Evolutionary conservation across 2,797 vertebrate genomes (phyloP).

Genomic region (Muraenolepis orangiensis): DNA sequence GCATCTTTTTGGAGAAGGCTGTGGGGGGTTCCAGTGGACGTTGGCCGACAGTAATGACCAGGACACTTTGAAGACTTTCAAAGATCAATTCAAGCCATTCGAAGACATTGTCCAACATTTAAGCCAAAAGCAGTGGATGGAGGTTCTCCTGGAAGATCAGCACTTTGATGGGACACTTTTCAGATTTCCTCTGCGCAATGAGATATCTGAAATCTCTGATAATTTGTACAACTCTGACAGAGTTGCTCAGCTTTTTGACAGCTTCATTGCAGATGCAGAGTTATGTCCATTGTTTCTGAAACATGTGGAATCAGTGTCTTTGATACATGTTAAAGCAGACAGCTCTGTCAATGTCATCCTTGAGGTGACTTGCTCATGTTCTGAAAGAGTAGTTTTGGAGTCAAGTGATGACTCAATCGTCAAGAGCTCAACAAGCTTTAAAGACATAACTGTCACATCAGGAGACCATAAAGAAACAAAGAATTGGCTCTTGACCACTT

Average conservation of each 20-base stretch:
- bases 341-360: constrained; percentile 61
- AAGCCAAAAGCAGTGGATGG: constrained; percentile 53
- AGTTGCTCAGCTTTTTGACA: constrained; percentile 73
- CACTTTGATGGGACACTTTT: constrained; percentile 80
- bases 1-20: constrained; percentile 66
- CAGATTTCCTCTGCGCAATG: constrained; percentile 76
- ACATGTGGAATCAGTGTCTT: constrained; percentile 66
- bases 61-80: constrained; percentile 52
- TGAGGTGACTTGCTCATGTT: constrained; percentile 56
- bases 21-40: constrained; percentile 72
- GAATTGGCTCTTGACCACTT: constrained; percentile 70
- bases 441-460: constrained; percentile 56
- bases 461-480: constrained; percentile 46
- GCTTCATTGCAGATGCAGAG: constrained; percentile 79
- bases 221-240: constrained; percentile 72
- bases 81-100: constrained; percentile 80
- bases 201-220: constrained; percentile 75
- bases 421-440: constrained; percentile 53
- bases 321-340: constrained; percentile 60
- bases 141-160: constrained; percentile 54
- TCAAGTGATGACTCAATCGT: constrained; percentile 12
- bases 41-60: constrained; percentile 69
- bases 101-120: constrained; percentile 69
- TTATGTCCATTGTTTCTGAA: constrained; percentile 82
- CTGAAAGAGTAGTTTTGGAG: constrained; percentile 24